These are phyloP conservation scores for Drosophila kikkawai DNA, from an alignment of 1,140 invertebrate species.

Conservation along the genomic window DNA sequence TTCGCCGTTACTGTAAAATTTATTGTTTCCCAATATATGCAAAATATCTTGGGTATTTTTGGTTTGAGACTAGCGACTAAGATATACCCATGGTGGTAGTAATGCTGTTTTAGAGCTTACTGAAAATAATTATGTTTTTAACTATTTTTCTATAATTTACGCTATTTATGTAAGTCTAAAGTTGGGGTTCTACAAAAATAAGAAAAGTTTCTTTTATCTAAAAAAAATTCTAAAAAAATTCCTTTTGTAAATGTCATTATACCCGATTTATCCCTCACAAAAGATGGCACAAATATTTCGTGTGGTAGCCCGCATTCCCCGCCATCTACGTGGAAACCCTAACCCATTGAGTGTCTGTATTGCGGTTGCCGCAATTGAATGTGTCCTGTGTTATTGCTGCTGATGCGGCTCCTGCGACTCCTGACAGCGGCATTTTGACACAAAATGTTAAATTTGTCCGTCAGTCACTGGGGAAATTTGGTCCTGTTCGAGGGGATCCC, in stretches of 20 bases:
- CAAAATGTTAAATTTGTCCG: constrained; percentile 67
- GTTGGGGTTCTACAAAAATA: too few species aligned
- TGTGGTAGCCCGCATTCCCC: constrained; percentile 27
- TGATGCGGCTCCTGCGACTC: constrained; percentile 52
- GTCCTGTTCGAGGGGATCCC: constrained; percentile 24
- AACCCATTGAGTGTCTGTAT: constrained; percentile 52
- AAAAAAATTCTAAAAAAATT: too few species aligned
- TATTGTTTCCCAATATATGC: constrained; percentile 83
- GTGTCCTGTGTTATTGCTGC: constrained; percentile 54
- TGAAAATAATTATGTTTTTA: too few species aligned
- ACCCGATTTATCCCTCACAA: too few species aligned
- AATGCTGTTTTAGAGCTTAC: neutral
- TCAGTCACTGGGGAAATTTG: constrained; percentile 80
- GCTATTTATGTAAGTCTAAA: too few species aligned
- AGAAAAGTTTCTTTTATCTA: too few species aligned
- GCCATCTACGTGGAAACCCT: constrained; percentile 16
- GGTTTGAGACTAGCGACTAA: neutral
- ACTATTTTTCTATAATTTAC: too few species aligned
- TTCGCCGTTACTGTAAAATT: constrained; percentile 69
- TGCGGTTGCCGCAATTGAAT: constrained; percentile 80
- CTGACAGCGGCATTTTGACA: constrained; percentile 56
- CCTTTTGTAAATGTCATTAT: neutral
- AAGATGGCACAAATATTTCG: constrained; percentile 25
- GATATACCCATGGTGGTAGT: neutral
- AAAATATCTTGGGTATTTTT: constrained; percentile 44